Evolutionary conservation across 2,113 vertebrate genomes (phyloP).

Genomic region (Psittacula cyanocephala): DNA sequence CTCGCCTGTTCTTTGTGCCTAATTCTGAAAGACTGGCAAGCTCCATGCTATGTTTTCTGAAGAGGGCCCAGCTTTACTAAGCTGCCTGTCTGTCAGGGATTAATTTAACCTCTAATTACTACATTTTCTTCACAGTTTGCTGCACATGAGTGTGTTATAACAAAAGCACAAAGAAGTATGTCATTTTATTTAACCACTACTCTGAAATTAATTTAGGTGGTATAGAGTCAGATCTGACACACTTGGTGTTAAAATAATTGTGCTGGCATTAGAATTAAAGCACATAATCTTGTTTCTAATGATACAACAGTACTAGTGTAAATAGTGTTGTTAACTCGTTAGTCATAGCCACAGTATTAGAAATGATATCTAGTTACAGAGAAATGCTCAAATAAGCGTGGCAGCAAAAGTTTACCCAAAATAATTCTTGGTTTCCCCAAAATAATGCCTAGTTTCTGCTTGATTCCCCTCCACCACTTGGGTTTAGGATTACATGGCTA

Average conservation of each 20-base stretch:
- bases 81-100: constrained; percentile 77
- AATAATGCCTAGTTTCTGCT: background rate
- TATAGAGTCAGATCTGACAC: constrained; percentile 69
- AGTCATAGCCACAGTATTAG: background rate
- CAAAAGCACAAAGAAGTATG: constrained; percentile 76
- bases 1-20: constrained; percentile 58
- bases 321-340: constrained; percentile 55
- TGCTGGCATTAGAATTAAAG: constrained; percentile 65
- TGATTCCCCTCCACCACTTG: background rate
- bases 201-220: constrained; percentile 73
- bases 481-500: background rate
- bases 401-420: background rate
- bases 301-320: constrained; percentile 45
- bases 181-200: constrained; percentile 70
- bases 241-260: constrained; percentile 71
- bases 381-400: background rate
- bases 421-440: background rate
- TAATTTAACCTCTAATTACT: constrained; percentile 83
- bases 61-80: constrained; percentile 68
- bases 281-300: constrained; percentile 70
- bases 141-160: constrained; percentile 72
- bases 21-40: constrained; percentile 67
- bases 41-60: constrained; percentile 61
- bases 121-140: constrained; percentile 77
- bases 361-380: background rate